Evolutionary conservation across 2,113 vertebrate species (phyloP).

Genomic region (Leucoraja erinaceus): DNA sequence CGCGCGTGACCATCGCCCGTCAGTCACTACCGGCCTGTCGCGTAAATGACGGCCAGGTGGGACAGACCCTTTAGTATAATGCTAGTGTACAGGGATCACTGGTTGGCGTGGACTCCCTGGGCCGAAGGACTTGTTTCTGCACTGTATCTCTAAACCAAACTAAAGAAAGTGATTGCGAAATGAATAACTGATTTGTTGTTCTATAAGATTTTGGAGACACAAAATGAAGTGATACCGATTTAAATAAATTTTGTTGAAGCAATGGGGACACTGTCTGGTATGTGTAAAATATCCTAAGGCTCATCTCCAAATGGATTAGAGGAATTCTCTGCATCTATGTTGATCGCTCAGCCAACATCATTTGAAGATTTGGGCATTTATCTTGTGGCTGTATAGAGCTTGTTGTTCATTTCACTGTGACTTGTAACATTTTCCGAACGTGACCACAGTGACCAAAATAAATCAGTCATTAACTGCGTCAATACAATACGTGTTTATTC

Average conservation of each 20-base stretch:
- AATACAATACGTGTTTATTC: too few species aligned
- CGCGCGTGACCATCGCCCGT: too few species aligned
- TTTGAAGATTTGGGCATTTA: background rate
- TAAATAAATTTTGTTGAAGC: background rate
- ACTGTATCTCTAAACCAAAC: too few species aligned
- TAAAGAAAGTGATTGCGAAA: background rate
- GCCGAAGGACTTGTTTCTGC: too few species aligned
- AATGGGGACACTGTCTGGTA: background rate
- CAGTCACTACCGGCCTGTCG: too few species aligned
- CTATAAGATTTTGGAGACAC: background rate
- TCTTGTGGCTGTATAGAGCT: background rate
- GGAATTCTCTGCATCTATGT: background rate
- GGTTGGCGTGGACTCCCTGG: too few species aligned
- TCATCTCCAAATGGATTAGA: background rate
- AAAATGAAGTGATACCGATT: background rate
- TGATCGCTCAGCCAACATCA: background rate
- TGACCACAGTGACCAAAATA: background rate
- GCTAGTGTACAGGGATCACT: too few species aligned
- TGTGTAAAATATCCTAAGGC: background rate
- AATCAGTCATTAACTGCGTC: background rate
- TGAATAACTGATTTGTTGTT: background rate
- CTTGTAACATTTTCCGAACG: background rate
- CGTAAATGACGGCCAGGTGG: too few species aligned
- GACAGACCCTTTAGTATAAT: too few species aligned
- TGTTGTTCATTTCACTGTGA: background rate